Evolutionary conservation across 2,888 invertebrate species (phyloP), one percentile per base, ranked within the genome.

Genomic region (Troides oblongomaculatus): DNA sequence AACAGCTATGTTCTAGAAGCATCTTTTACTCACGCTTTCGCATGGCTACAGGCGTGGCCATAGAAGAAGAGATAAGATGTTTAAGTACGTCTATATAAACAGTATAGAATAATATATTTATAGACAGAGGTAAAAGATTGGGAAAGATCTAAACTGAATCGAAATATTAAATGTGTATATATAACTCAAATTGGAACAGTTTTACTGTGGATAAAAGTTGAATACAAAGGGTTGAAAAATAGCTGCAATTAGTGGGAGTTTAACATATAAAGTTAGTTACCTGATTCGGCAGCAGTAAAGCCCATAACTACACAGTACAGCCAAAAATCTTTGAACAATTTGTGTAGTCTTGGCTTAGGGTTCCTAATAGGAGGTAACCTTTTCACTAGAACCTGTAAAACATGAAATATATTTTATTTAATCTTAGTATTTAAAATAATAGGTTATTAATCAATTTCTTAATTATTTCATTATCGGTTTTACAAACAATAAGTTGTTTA

Each of bases 311-410:
- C 98, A 85, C 99, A 99, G 85, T 99, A 99, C 61, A 99, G 94
- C 99, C 99, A 99, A 86, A 99, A 99, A 88, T 99, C 99, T 79
- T 98, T 95, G 88, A 99, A 99, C n/a, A 99, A 91, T 85, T 99
- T 99, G 82, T 98, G 96, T 57, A 99, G 93, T 8, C 99, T 94
- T 0, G 97, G 97, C 77, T 97, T 97, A 0, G 99, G 98, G 77
- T 97, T 96, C 78, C 95, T 95, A 74, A 99, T 98, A 0, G 97
- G 96, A 0, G 98, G 97, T 77, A 99, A 93, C 62, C 98, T 94
- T 74, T 97, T 94, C 65, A 99, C 95, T 66, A 98, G 85, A 2
- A 94, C 93, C 93, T 93, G 88, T 36, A 69, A 76, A 25, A 72
- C 30, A 46, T 7, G 59, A 1, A 65, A 23, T 39, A 23, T 12